Evolutionary conservation across 1,140 invertebrate species (phyloP), one percentile per base, ranked within the genome.

Genomic region (Conus betulinus): DNA sequence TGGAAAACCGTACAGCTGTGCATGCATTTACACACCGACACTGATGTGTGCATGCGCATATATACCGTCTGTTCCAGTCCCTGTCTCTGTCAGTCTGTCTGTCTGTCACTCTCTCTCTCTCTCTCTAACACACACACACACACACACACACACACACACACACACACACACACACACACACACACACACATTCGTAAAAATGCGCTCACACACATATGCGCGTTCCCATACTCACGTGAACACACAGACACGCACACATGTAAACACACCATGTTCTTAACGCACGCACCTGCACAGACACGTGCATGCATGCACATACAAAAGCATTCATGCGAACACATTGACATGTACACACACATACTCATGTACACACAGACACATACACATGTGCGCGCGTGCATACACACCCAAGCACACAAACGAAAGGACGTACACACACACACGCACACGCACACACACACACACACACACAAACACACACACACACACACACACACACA

Each of bases 401-500:
- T 25, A 71, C 10, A 71, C 51, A 71, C 76, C 5, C 60, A 87
- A 17, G 76, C 76, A 87, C 67, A 87, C 53, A 71, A 67, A 87
- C 23, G 20, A 23, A 76, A 53, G 76, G 53, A 76, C 52, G 53
- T 53, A 53, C 60, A 71, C 67, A 71, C 67, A 71, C 51, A 60
- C 67, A 87, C 52, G 76, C 51, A 87, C 76, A 60, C 39, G 76
- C 76, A 76, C 85, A 87, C 67, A 87, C 55, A 52, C 67, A 51
- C 67, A 87, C 51, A 87, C 51, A 87, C 67, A 76, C 55, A 53
- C 67, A 87, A 53, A 87, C 67, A 87, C 67, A 76, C 76, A 76
- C 60, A 87, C 71, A 87, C 85, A 87, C 85, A 87, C 85, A 87
- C 85, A 87, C 67, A 87, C 67, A 76, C 85, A 87, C 67, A 87